Base-by-base conservation (phyloP, 2,113 vertebrate species). In the Promerops cafer region DNA sequence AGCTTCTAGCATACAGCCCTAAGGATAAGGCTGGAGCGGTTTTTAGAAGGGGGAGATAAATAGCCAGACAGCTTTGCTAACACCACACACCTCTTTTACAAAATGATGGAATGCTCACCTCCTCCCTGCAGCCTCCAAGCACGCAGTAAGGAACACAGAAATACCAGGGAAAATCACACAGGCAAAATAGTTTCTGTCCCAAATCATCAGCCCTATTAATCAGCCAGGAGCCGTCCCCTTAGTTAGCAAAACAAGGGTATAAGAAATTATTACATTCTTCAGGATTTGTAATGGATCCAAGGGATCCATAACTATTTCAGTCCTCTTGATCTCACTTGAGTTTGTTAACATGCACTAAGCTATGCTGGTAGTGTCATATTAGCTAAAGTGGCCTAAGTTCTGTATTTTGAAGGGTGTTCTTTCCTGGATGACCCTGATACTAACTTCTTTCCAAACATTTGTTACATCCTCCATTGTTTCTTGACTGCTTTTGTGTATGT, bases 401-500 rank as follows among this genome's bases (percentile, higher is more conserved):
- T 12, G 8, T 54, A 17, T 80, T 86, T 59, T 24, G 13, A 33
- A n/a, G 17, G 24, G 1, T 4, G 5, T 57, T 85, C 40, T 85
- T 91, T 93, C 56, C 76, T 65, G 56, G 49, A 44, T 28, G 18
- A 19, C 27, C 20, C 39, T 49, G 13, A 13, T 35, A 40, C 26
- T 52, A n/a, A 7, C 33, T 90, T 87, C 18, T 85, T 92, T 83
- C 47, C 54, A 87, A 80, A 80, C 11, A 71, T 24, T 49, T 69
- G 21, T 42, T 59, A 10, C 19, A 60, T n/a, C 10, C 4, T 40
- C 6, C 6, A 33, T 54, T 74, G 40, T 49, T 94, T 60, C 54
- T 79, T 61, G 47, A 13, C 19, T 44, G 16, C 10, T 54, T 77
- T 52, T 61, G 31, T 23, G 22, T 39, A 44, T 0, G 0, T 20